Conservation (phyloP, 2,888 invertebrate species). For the Halictus quadricinctus region DNA sequence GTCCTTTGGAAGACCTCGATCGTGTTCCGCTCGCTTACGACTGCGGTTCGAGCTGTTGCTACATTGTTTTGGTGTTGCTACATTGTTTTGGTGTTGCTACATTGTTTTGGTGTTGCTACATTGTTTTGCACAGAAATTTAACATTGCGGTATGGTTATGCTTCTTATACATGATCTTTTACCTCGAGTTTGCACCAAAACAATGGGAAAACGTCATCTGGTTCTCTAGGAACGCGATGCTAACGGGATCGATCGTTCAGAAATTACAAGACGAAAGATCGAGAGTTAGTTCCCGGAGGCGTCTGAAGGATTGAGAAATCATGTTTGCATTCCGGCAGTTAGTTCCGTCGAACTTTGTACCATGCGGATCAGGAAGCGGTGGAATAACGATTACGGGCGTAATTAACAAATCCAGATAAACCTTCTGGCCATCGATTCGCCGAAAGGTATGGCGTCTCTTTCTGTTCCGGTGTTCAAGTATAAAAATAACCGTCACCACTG, state of each 20-base stretch:
- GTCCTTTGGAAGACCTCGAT: neutral
- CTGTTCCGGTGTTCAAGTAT: neutral
- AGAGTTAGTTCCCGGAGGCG: neutral
- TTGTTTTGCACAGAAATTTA: neutral
- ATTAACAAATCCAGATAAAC: neutral
- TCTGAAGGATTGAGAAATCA: neutral
- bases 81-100: too few species aligned
- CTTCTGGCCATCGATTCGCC: neutral
- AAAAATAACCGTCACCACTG: too few species aligned
- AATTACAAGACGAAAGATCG: neutral
- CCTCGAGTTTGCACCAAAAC: neutral
- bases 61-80: too few species aligned
- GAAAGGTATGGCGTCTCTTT: neutral
- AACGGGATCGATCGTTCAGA: neutral
- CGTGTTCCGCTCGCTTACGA: neutral
- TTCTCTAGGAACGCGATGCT: too few species aligned
- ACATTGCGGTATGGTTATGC: neutral
- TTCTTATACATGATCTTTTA: neutral
- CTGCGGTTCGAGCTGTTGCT: too few species aligned
- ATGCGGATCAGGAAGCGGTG: neutral
- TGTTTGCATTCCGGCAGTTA: neutral
- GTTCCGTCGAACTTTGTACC: slow-evolving; percentile 18
- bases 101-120: too few species aligned
- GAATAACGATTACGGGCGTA: neutral
- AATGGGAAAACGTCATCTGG: neutral